phyloP scores from a whole-genome alignment of 2,113 vertebrate genomes.

The Thamnaconus septentrionalis region DNA sequence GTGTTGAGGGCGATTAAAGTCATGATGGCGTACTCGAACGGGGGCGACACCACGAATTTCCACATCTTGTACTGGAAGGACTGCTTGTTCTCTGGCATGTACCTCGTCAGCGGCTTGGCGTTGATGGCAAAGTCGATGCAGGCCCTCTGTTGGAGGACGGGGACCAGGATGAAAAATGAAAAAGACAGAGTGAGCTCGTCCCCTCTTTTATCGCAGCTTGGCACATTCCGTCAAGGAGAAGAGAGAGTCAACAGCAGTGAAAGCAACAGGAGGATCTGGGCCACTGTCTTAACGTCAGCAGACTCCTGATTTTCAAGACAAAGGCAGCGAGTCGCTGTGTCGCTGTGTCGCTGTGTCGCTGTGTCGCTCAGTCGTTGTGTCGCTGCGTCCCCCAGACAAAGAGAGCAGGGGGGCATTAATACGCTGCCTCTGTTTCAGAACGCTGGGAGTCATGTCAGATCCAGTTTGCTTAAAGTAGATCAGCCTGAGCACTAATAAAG shows the following conservation, averaged over 20 bases:
- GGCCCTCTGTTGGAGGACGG: slow-evolving; percentile 82
- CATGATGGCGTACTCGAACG: slow-evolving; percentile 98
- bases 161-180: slow-evolving; percentile 18
- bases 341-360: no score
- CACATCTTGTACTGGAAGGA: slow-evolving; percentile 98
- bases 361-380: no score
- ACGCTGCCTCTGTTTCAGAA: slow-evolving; percentile 14
- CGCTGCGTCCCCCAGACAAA: no score
- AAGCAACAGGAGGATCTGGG: no score
- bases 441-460: slow-evolving; percentile 6
- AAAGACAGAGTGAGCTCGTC: not conserved
- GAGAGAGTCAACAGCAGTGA: not conserved
- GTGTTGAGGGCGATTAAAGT: slow-evolving; percentile 97
- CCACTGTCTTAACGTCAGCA: no score
- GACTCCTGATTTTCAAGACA: no score
- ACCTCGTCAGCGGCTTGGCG: slow-evolving; percentile 92
- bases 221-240: not conserved
- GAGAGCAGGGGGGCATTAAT: no score
- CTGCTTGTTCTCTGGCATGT: slow-evolving; percentile 96
- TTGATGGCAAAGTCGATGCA: slow-evolving; percentile 98
- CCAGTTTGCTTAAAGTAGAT: slow-evolving; percentile 11
- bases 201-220: not conserved
- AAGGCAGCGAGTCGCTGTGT: no score
- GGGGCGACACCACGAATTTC: slow-evolving; percentile 96
- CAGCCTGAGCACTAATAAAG: slow-evolving; percentile 2